A percentile compares a stretch with the other conserved stretches of the same genome.
Evolutionary conservation across 37 sponge, comb jelly and placozoan species (phyloP).

Genomic region (Lycopodina hypogea): DNA sequence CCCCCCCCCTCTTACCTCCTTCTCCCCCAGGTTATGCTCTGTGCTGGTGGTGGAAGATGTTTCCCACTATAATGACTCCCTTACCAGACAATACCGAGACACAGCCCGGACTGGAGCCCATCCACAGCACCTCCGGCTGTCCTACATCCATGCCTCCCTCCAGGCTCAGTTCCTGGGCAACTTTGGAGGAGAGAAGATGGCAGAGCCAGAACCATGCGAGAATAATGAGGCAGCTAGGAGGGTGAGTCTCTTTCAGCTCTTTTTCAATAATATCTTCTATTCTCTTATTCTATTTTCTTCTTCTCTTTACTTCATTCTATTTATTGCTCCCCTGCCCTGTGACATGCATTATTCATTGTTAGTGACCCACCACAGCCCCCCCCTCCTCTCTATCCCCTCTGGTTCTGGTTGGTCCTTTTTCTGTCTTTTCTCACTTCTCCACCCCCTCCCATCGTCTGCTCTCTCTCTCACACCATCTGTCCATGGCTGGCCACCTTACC

Average conservation of each 20-base stretch:
- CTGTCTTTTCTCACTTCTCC: too few species aligned
- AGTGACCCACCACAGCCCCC: too few species aligned
- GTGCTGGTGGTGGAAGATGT: slow-evolving; percentile 19
- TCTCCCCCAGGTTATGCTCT: slow-evolving; percentile 17
- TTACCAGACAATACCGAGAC: slow-evolving; percentile 14
- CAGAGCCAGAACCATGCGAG: not conserved
- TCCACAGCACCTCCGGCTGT: not conserved
- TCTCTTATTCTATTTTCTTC: too few species aligned
- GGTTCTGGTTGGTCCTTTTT: not conserved
- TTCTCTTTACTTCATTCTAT: too few species aligned
- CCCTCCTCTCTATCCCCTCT: not conserved
- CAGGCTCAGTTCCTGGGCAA: slow-evolving; percentile 21
- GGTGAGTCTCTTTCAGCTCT: not conserved
- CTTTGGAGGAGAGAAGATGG: not conserved
- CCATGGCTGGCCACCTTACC: too few species aligned
- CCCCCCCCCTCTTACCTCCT: not conserved
- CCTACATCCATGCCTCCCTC: slow-evolving; percentile 14
- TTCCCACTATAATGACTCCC: slow-evolving; percentile 34
- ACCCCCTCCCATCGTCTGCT: too few species aligned
- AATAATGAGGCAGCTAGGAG: slow-evolving; percentile 8
- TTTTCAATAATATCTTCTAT: too few species aligned
- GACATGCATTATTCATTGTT: too few species aligned
- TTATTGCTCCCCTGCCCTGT: too few species aligned
- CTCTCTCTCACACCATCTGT: too few species aligned
- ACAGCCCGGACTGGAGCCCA: not conserved